phyloP scores from a whole-genome alignment of 2,888 invertebrate genomes.

The Idaea biselata region DNA sequence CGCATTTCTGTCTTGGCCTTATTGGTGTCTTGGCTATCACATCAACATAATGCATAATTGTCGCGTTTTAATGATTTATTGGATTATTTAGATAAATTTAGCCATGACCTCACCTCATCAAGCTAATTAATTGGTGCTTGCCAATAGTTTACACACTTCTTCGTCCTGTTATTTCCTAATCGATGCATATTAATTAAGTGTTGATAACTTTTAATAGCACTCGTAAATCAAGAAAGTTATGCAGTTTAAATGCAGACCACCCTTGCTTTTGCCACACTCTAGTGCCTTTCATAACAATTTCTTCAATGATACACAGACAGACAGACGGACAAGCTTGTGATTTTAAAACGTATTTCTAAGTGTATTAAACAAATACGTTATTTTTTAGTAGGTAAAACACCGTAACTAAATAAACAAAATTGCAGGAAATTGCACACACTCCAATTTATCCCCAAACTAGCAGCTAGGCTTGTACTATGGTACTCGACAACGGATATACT shows the following conservation, averaged over 20 bases:
- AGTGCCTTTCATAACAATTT: neutral
- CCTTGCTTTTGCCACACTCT: neutral
- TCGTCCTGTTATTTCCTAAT: neutral
- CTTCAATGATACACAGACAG: too few relatives aligned
- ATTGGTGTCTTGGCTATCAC: neutral
- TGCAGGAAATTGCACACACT: too few relatives aligned
- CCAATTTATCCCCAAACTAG: too few relatives aligned
- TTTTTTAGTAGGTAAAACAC: too few relatives aligned
- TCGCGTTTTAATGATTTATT: neutral
- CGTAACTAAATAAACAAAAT: too few relatives aligned
- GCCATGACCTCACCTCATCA: neutral
- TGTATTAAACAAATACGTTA: too few relatives aligned
- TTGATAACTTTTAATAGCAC: neutral
- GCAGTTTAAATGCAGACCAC: neutral
- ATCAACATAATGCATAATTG: neutral
- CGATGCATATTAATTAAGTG: neutral
- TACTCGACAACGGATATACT: too few relatives aligned
- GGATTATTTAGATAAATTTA: neutral
- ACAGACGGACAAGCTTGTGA: too few relatives aligned
- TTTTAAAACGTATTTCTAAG: too few relatives aligned
- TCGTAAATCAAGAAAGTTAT: neutral
- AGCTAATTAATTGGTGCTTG: neutral
- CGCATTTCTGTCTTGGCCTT: slow-evolving; percentile 4
- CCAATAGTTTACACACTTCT: neutral
- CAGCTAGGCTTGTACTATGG: too few relatives aligned